These are phyloP conservation scores for Microcebus griseorufus DNA, from an alignment of 2,113 vertebrate species.

Conservation along the genomic window DNA sequence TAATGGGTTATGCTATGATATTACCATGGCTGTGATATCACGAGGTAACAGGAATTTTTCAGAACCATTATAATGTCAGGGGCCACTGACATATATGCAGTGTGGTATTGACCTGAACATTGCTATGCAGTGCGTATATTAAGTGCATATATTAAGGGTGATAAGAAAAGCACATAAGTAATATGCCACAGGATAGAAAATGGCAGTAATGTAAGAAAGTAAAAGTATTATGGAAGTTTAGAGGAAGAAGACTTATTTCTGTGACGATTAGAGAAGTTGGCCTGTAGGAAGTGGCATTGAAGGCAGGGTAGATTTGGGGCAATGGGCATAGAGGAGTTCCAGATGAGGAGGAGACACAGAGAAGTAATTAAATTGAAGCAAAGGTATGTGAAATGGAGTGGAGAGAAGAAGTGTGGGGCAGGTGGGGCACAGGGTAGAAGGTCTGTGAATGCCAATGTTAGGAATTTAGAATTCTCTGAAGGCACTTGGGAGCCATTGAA, in stretches of 20 bases:
- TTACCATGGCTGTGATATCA: not conserved
- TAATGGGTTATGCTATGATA: not conserved
- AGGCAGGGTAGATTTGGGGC: not conserved
- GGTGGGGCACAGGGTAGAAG: not conserved
- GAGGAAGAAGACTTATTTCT: constrained; percentile 5
- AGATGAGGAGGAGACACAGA: not conserved
- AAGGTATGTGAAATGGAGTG: not conserved
- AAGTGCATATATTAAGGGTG: not conserved
- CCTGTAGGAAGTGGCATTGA: not conserved
- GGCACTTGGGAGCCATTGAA: not conserved
- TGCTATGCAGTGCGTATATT: not conserved
- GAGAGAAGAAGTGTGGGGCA: not conserved
- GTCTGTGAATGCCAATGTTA: not conserved
- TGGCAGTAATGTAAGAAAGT: not conserved
- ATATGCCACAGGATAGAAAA: not conserved
- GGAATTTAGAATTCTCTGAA: constrained; percentile 16
- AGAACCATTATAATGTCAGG: not conserved
- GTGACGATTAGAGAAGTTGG: not conserved
- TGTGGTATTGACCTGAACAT: not conserved
- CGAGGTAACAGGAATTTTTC: not conserved
- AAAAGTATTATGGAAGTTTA: not conserved
- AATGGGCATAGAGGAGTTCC: not conserved
- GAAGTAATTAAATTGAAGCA: not conserved
- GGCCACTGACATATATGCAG: not conserved
- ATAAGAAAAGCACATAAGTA: constrained; percentile 29